Evolutionary conservation across 2,888 invertebrate genomes (phyloP), one percentile per base, ranked within the genome.

Genomic region (Chirona hameri): DNA sequence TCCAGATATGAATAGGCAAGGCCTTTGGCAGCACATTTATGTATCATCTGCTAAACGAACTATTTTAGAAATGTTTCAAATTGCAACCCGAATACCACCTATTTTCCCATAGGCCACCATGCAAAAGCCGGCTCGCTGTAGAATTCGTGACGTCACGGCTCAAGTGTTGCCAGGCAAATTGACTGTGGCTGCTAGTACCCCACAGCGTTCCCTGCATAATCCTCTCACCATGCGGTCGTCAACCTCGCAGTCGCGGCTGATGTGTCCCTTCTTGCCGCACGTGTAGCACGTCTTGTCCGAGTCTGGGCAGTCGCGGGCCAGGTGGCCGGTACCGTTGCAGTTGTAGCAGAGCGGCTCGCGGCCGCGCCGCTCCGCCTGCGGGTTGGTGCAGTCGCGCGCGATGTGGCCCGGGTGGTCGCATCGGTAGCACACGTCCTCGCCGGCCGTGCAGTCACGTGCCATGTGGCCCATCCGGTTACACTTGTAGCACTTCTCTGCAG

Each of bases 381-480:
- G 84, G 60, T 85, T 84, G 81, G 85, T 84, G 84, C 88, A 88
- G 84, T 88, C 87, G 84, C 87, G 86, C 72, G 88, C 88, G 84
- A 88, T 87, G 84, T 88, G 88, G 9, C 88, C 89, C 81, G 88
- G 86, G 83, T 88, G 87, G 86, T 89, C 89, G 86, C 89, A 90
- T 84, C 89, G 88, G 87, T 90, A 91, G 87, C 90, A 90, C 85
- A 90, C 88, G 88, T 97, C 97, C 85, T 94, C 94, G 87, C 95
- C 95, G 89, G 97, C 96, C 89, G 95, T 95, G 91, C 97, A 97
- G 87, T 96, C 96, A 85, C 96, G 92, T 85, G 96, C 96, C 89
- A 95, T 96, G 90, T 97, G 97, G 84, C 97, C 96, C 87, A 93
- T 93, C 89, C 95, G 93, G 90, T 96, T 96, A 90, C 97, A 97